Conservation (phyloP, 1,140 invertebrate species). For the Camponotus floridanus region DNA sequence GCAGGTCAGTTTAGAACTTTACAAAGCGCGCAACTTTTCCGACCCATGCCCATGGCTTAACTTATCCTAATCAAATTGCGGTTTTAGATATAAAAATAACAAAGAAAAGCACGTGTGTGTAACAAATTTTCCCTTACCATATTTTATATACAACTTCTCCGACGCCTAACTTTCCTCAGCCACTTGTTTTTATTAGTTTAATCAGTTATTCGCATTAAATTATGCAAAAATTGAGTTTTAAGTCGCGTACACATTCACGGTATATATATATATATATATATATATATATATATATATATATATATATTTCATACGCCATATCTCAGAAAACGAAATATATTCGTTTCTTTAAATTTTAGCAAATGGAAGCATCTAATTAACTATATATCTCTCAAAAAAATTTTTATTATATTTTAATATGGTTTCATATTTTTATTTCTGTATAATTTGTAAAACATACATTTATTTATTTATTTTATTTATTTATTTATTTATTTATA, state of each 20-base stretch:
- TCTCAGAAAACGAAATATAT: not conserved
- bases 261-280: not conserved
- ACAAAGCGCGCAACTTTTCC: conserved; percentile 49
- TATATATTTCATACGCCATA: not conserved
- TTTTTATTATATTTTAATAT: not conserved
- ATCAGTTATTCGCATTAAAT: not conserved
- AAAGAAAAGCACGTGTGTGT: not conserved
- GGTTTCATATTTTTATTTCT: too few species aligned
- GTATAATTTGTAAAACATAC: too few species aligned
- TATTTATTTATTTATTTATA: too few species aligned
- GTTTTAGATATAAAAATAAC: conserved; percentile 29
- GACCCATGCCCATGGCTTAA: conserved; percentile 27
- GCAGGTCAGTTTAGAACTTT: conserved; percentile 54
- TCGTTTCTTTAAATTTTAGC: not conserved
- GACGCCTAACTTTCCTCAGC: not conserved
- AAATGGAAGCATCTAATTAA: not conserved
- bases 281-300: not conserved
- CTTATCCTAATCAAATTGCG: conserved; percentile 45
- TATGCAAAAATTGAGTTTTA: not conserved
- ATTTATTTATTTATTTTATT: too few species aligned
- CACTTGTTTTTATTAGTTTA: not conserved
- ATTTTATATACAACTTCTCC: not conserved
- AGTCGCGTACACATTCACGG: not conserved
- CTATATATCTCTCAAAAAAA: not conserved
- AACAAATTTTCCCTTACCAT: not conserved